A percentile compares a stretch with the other conserved stretches of the same genome.
These are phyloP conservation scores for Drosophila colorata DNA, from an alignment of 2,888 invertebrate genomes.

Conservation along the genomic window DNA sequence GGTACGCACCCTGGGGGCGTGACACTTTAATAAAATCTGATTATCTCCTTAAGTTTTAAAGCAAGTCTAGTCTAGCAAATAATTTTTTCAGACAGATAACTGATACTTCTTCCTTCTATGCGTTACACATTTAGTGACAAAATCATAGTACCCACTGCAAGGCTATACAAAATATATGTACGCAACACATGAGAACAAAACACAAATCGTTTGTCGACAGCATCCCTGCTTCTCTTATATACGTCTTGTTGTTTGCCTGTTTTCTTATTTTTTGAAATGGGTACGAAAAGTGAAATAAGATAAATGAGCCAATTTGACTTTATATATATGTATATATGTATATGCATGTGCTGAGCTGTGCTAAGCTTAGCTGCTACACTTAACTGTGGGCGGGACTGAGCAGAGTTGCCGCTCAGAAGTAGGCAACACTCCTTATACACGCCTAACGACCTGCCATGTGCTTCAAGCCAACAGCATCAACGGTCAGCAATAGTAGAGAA, in stretches of 20 bases:
- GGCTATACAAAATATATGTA: background rate
- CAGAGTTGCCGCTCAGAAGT: slow-evolving; percentile 12
- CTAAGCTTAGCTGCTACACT: background rate
- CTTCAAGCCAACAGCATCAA: background rate
- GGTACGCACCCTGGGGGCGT: no score
- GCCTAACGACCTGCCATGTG: background rate
- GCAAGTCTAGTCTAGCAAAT: no score
- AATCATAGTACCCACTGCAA: background rate
- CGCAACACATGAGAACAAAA: slow-evolving; percentile 12
- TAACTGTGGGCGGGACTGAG: background rate
- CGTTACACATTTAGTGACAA: background rate
- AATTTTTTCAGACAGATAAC: no score
- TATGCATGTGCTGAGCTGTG: background rate
- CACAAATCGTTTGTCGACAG: slow-evolving; percentile 32
- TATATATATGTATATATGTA: slow-evolving; percentile 8
- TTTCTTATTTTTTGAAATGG: slow-evolving; percentile 43
- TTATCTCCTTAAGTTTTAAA: no score
- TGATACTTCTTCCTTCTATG: background rate
- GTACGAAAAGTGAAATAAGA: slow-evolving; percentile 67
- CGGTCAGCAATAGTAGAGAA: background rate
- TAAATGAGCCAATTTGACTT: slow-evolving; percentile 70
- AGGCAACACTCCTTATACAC: slow-evolving; percentile 19
- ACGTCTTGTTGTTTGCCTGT: background rate
- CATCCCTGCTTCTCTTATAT: background rate
- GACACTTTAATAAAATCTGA: no score